Conservation (phyloP, 2,888 invertebrate genomes). For the Ceratothoa steindachneri region DNA sequence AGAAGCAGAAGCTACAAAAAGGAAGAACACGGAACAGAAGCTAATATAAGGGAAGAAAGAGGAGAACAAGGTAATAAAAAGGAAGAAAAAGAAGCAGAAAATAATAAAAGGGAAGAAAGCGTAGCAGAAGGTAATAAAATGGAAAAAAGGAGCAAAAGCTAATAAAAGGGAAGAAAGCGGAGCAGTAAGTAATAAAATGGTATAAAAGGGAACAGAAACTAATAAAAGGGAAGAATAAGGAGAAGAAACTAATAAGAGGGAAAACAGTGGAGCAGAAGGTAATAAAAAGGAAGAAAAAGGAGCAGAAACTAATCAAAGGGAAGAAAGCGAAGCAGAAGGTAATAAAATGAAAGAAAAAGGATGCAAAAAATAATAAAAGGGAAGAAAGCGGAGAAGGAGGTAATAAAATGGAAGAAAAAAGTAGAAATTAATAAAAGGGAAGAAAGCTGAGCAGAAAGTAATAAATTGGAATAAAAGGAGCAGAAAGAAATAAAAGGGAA, state of each 20-base stretch:
- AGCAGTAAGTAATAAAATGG: background rate
- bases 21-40: background rate
- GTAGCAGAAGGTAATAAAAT: background rate
- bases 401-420: background rate
- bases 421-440: background rate
- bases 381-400: background rate
- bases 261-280: too few relatives aligned
- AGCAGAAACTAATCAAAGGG: too few relatives aligned
- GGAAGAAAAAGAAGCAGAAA: background rate
- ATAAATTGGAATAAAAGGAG: background rate
- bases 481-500: too few relatives aligned
- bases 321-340: too few relatives aligned
- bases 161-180: background rate
- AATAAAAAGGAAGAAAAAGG: too few relatives aligned
- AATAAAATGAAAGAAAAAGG: too few relatives aligned
- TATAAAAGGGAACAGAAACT: background rate
- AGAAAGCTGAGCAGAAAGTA: background rate
- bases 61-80: background rate
- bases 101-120: background rate
- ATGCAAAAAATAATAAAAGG: too few relatives aligned
- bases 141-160: background rate
- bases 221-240: background rate
- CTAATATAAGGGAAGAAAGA: background rate
- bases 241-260: too few relatives aligned
- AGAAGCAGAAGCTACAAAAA: background rate